Percentiles rank a stretch among this genome's conserved stretches.
Conservation (phyloP, 2,113 vertebrate species). For the Calypte anna region DNA sequence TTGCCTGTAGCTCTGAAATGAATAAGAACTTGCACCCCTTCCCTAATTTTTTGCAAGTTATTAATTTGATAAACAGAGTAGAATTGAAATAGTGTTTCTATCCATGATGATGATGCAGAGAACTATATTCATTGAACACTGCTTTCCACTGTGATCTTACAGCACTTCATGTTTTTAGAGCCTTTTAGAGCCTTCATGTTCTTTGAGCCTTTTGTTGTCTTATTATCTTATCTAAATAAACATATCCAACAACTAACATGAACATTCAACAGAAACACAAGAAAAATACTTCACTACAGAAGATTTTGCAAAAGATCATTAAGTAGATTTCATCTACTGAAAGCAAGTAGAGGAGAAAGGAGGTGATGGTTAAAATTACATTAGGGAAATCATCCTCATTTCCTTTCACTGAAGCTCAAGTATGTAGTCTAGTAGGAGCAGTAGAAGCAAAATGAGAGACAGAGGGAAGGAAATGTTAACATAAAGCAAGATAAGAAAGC, state of each 20-base stretch:
- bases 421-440: neutral
- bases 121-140: neutral
- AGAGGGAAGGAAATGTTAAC: conserved; percentile 23
- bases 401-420: neutral
- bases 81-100: neutral
- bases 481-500: conserved; percentile 33
- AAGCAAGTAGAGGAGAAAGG: neutral
- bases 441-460: neutral
- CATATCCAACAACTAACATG: neutral
- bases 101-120: neutral
- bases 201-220: neutral
- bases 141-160: neutral
- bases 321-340: neutral
- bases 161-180: neutral
- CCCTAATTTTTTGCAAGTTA: neutral
- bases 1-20: neutral
- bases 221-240: neutral
- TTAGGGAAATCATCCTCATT: neutral
- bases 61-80: neutral
- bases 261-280: neutral
- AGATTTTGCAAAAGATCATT: neutral
- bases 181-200: no score
- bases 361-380: neutral
- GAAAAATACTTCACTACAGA: neutral
- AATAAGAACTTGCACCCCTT: neutral